These are phyloP conservation scores for Nautilus pompilius DNA, from an alignment of 1,140 invertebrate genomes.

Conservation along the genomic window DNA sequence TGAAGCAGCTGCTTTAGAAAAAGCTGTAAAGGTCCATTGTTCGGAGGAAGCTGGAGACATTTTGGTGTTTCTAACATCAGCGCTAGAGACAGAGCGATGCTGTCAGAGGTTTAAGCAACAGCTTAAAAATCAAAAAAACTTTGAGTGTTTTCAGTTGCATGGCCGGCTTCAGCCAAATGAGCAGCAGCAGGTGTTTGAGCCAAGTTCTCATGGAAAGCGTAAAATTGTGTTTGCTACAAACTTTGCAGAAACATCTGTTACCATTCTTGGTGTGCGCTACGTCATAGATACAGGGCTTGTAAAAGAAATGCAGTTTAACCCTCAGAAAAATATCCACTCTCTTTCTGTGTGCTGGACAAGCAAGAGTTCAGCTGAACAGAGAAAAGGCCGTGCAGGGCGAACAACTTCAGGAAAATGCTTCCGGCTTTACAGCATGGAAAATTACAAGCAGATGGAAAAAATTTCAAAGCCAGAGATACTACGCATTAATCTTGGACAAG, in stretches of 20 bases:
- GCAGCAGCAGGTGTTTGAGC: conserved; percentile 67
- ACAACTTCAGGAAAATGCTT: conserved; percentile 40
- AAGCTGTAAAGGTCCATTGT: conserved; percentile 92
- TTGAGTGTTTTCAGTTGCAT: conserved; percentile 71
- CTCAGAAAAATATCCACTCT: conserved; percentile 35
- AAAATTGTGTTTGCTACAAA: conserved; percentile 54
- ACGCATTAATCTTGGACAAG: conserved; percentile 36
- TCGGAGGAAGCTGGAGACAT: conserved; percentile 81
- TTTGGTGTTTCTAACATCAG: conserved; percentile 86
- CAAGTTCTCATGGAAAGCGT: conserved; percentile 20
- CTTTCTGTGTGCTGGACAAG: conserved; percentile 29
- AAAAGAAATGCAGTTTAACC: conserved; percentile 45
- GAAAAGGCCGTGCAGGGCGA: conserved; percentile 49
- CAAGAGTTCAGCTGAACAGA: conserved; percentile 44
- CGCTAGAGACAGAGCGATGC: conserved; percentile 45
- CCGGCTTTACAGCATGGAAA: conserved; percentile 40
- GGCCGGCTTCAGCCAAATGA: conserved; percentile 93
- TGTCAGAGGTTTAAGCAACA: conserved; percentile 18
- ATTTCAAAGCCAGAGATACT: conserved; percentile 42
- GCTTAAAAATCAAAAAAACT: conserved; percentile 5
- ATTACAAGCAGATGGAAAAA: conserved; percentile 27
- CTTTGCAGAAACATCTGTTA: conserved; percentile 53
- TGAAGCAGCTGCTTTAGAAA: conserved; percentile 90
- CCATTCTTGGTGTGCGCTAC: conserved; percentile 47
- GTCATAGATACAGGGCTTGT: conserved; percentile 51